phyloP scores from a whole-genome alignment of 2,797 vertebrate genomes.

The Acomys russatus region DNA sequence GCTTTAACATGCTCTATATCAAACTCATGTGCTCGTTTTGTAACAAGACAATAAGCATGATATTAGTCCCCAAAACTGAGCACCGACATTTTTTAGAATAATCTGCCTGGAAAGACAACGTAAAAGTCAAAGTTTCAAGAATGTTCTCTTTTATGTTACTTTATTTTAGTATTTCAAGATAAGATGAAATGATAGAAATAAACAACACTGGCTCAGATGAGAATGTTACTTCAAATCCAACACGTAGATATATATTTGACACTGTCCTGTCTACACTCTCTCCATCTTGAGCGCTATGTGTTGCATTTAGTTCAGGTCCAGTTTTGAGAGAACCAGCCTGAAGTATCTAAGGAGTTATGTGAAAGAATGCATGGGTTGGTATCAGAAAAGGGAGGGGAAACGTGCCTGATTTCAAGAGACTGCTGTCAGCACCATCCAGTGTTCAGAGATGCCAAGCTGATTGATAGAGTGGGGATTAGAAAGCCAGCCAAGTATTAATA shows the following conservation, averaged over 20 bases:
- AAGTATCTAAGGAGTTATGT: slow-evolving; percentile 79
- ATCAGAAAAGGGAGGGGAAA: slow-evolving; percentile 80
- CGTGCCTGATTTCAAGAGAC: slow-evolving; percentile 76
- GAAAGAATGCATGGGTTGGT: slow-evolving; percentile 79
- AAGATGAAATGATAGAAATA: slow-evolving; percentile 66
- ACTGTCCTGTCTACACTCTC: slow-evolving; percentile 63
- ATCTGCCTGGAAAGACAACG: not conserved
- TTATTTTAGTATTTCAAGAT: slow-evolving; percentile 73
- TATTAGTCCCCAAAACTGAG: slow-evolving; percentile 41
- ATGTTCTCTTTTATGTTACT: slow-evolving; percentile 30
- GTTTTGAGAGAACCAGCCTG: slow-evolving; percentile 82
- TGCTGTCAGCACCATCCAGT: too few species aligned
- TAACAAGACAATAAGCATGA: slow-evolving; percentile 43
- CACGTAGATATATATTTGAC: slow-evolving; percentile 78
- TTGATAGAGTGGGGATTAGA: too few species aligned
- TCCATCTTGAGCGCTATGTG: slow-evolving; percentile 81
- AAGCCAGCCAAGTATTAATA: too few species aligned
- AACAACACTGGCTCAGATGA: slow-evolving; percentile 67
- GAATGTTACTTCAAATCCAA: slow-evolving; percentile 77
- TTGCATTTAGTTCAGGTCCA: slow-evolving; percentile 80
- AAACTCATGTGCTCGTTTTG: not conserved
- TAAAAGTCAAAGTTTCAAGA: not conserved
- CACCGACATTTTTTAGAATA: slow-evolving; percentile 20
- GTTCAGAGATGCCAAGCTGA: too few species aligned
- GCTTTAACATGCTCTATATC: slow-evolving; percentile 7